These are phyloP conservation scores for Gorsachius magnificus DNA, from an alignment of 2,797 vertebrate species.

Conservation along the genomic window DNA sequence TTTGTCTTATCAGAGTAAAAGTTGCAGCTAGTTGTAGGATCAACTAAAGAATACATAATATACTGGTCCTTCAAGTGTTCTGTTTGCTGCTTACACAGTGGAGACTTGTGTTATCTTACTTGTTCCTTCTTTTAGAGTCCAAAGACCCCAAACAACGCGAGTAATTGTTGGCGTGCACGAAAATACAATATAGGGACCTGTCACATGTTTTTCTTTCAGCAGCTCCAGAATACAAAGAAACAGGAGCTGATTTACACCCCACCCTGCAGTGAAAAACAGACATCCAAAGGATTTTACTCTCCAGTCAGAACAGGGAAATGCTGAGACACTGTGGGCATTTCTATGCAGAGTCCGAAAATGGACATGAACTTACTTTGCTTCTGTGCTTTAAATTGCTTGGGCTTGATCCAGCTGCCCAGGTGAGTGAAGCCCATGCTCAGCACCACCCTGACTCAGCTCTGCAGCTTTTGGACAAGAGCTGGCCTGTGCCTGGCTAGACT, in stretches of 20 bases:
- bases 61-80: not conserved
- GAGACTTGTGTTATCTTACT: not conserved
- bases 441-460: not conserved
- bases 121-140: not conserved
- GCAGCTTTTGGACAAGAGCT: not conserved
- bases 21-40: not conserved
- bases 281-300: not conserved
- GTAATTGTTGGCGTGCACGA: not conserved
- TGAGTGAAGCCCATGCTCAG: not conserved
- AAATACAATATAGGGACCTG: not conserved
- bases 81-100: not conserved
- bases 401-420: fast-evolving
- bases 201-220: not conserved
- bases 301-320: not conserved
- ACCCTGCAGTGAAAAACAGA: not conserved
- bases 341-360: not conserved
- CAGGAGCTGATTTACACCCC: not conserved
- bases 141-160: not conserved
- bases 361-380: not conserved
- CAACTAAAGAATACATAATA: not conserved
- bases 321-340: not conserved
- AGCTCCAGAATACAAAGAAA: not conserved
- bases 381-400: not conserved
- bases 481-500: not conserved
- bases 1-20: not conserved